phyloP scores from a whole-genome alignment of 1,140 invertebrate species.

The Dreissena rostriformis region DNA sequence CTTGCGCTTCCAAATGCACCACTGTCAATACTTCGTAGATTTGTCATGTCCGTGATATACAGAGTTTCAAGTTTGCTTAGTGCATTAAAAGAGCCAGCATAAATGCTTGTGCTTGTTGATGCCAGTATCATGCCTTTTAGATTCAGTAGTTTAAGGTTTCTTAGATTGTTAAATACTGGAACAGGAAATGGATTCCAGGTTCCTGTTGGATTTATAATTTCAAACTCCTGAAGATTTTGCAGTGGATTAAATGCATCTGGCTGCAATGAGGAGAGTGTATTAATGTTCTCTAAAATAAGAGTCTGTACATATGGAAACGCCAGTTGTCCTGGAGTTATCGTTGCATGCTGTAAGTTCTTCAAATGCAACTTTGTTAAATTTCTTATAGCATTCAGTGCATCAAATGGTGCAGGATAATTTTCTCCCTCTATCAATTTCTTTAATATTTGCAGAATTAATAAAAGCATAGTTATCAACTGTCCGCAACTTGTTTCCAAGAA shows the following conservation, averaged over 20 bases:
- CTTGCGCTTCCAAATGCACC: constrained; percentile 91
- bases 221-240: constrained; percentile 59
- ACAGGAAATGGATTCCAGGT: too few species aligned
- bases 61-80: constrained; percentile 3
- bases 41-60: constrained; percentile 84
- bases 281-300: constrained; percentile 57
- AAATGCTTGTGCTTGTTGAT: background rate
- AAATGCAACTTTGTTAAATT: constrained; percentile 64
- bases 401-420: constrained; percentile 17
- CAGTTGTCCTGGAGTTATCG: constrained; percentile 8
- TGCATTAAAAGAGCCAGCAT: background rate
- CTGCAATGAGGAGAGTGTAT: constrained; percentile 24
- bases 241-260: constrained; percentile 48
- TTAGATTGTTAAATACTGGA: too few species aligned
- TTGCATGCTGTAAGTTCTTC: constrained; percentile 49
- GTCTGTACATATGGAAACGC: constrained; percentile 57
- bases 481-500: constrained; percentile 57
- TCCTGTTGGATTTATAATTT: too few species aligned
- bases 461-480: constrained; percentile 57
- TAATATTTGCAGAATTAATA: constrained; percentile 53
- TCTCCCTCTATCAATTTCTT: constrained; percentile 63
- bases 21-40: constrained; percentile 87
- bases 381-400: constrained; percentile 46
- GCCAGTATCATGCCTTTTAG: background rate
- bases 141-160: too few species aligned